These are phyloP conservation scores for Nicator chloris DNA, from an alignment of 2,113 vertebrate genomes.

Conservation along the genomic window DNA sequence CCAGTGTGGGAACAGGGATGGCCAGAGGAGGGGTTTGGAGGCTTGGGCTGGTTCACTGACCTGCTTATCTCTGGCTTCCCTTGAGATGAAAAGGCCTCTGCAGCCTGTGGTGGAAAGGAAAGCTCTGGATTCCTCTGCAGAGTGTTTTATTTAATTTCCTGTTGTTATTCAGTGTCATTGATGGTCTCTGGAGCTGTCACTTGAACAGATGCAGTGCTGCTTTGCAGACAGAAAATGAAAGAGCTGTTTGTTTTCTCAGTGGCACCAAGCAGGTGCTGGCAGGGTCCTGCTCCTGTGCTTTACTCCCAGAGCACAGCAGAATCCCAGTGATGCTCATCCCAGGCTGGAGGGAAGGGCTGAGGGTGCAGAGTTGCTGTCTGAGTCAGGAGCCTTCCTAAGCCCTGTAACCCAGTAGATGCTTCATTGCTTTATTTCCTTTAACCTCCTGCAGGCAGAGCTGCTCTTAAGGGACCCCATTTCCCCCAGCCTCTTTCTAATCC, in stretches of 20 bases:
- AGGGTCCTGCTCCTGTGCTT: not conserved
- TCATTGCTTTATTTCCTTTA: not conserved
- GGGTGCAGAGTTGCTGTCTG: not conserved
- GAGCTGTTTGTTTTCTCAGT: not conserved
- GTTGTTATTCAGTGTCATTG: not conserved
- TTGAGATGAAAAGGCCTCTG: not conserved
- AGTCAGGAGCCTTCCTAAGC: not conserved
- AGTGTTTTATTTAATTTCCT: not conserved
- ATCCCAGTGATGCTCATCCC: not conserved
- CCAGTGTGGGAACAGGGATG: not conserved
- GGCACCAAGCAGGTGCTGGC: not conserved
- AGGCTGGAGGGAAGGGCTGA: not conserved
- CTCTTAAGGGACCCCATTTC: not conserved
- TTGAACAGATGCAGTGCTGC: not conserved
- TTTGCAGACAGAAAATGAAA: not conserved
- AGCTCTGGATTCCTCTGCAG: not conserved
- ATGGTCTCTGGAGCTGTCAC: not conserved
- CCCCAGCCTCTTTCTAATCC: slow-evolving; percentile 16
- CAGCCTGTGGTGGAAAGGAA: not conserved
- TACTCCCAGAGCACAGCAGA: not conserved
- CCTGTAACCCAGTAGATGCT: not conserved
- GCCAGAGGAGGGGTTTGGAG: not conserved
- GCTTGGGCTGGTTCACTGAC: not conserved
- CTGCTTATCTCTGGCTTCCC: not conserved
- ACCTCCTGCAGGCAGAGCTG: not conserved